A percentile compares a stretch with the other conserved stretches of the same genome.
These are phyloP conservation scores for Osmerus mordax DNA, from an alignment of 2,113 vertebrate genomes.

Conservation along the genomic window DNA sequence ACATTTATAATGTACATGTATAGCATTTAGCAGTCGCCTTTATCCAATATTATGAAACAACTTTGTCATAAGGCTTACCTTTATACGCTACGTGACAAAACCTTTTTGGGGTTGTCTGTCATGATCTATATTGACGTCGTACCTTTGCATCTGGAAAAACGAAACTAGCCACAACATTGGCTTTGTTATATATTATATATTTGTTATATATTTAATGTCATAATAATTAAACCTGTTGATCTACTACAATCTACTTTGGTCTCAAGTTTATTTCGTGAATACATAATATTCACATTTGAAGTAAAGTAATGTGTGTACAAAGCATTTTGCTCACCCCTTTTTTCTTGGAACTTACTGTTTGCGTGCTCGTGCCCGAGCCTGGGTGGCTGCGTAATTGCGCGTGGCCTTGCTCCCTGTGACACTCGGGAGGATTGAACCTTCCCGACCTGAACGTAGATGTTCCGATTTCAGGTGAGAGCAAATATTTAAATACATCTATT, in stretches of 20 bases:
- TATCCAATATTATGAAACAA: too few species aligned
- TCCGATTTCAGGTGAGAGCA: slow-evolving; percentile 75
- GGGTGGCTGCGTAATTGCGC: slow-evolving; percentile 64
- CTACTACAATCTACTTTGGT: too few species aligned
- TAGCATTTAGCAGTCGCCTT: too few species aligned
- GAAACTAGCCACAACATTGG: too few species aligned
- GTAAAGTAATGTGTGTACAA: background rate
- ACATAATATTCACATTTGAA: background rate
- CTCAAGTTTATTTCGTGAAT: too few species aligned
- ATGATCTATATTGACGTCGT: too few species aligned
- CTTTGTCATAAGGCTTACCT: too few species aligned
- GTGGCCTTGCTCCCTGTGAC: slow-evolving; percentile 61
- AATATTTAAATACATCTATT: too few species aligned
- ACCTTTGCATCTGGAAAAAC: background rate
- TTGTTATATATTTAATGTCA: too few species aligned
- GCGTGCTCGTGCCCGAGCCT: slow-evolving; percentile 50
- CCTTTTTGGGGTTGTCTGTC: background rate
- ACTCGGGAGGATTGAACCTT: slow-evolving; percentile 30
- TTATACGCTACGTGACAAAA: background rate
- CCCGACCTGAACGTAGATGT: slow-evolving; percentile 67
- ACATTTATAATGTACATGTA: too few species aligned
- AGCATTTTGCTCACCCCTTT: background rate
- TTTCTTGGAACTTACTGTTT: background rate
- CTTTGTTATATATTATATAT: too few species aligned
- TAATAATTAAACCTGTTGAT: too few species aligned